Base-by-base conservation (phyloP, 2,797 vertebrate species). In the Megaceryle alcyon region DNA sequence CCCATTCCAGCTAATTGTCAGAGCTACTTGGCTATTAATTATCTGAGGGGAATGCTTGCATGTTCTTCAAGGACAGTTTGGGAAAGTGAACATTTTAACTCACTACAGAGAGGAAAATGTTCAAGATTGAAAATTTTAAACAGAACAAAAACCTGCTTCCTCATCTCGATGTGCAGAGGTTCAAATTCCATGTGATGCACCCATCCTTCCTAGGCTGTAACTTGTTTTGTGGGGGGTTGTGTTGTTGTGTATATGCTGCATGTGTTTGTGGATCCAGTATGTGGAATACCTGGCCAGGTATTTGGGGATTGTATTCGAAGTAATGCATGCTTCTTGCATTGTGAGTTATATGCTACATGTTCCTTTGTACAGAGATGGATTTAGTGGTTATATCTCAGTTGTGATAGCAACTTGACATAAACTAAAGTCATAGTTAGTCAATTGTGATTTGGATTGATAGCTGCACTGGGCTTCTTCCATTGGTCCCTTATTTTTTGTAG, bases 141-240 rank as follows among this genome's bases (percentile, higher is more conserved):
- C 19, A 25, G 64, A 14, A 31, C 3, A 7, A 59, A 77, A 71
- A 77, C 4, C 8, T 48, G 41, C 26, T 53, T 65, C 54, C 46
- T 20, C 5, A 22, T 33, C 22, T 61, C 0, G 0, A 28, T 0
- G 5, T 10, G 26, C 17, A 31, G 56, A 80, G 39, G 23, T 44
- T 59, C 53, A 53, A 59, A 28, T 39, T 59, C 31, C 13, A 3
- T 6, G 37, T 15, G 66, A 41, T 0, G 12, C 23, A 43, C 13
- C 29, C 88, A 31, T n/a, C 28, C 31, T 43, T 22, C 64, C 35
- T 9, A 70, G 61, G 56, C 39, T 57, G n/a, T 5, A 65, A 9
- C 33, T 39, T 20, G 39, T 23, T 14, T 22, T 54, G 20, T 10
- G 39, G 6, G 35, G 33, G 35, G 35, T 35, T 35, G 35, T 35